Conservation (phyloP, 1,140 invertebrate genomes). For the Ephestia elutella region DNA sequence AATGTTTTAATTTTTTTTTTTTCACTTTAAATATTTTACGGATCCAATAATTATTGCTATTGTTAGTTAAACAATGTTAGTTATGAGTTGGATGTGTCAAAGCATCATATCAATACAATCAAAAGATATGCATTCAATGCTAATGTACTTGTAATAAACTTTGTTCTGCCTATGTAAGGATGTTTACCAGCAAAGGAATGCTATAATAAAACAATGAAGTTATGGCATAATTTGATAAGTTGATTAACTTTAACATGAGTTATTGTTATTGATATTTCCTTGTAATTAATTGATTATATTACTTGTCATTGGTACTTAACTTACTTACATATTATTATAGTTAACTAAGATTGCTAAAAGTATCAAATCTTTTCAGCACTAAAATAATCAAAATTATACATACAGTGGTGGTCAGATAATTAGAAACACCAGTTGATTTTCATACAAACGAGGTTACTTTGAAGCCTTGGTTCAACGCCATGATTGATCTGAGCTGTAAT, state of each 20-base stretch:
- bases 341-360: too few relatives aligned
- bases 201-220: background rate
- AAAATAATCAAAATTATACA: too few relatives aligned
- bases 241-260: background rate
- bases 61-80: background rate
- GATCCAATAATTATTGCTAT: background rate
- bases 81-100: background rate
- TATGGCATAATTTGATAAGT: background rate
- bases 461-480: too few relatives aligned
- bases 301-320: background rate
- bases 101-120: background rate
- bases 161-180: background rate
- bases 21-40: too few relatives aligned
- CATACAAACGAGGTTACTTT: too few relatives aligned
- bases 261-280: background rate
- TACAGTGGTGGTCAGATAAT: too few relatives aligned
- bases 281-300: background rate
- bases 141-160: background rate
- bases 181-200: background rate
- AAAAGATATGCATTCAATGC: background rate
- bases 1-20: too few relatives aligned
- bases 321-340: too few relatives aligned
- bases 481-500: too few relatives aligned
- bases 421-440: too few relatives aligned
- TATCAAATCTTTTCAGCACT: too few relatives aligned